Evolutionary conservation across 1,140 invertebrate species (phyloP).

Genomic region (Euschistus heros): DNA sequence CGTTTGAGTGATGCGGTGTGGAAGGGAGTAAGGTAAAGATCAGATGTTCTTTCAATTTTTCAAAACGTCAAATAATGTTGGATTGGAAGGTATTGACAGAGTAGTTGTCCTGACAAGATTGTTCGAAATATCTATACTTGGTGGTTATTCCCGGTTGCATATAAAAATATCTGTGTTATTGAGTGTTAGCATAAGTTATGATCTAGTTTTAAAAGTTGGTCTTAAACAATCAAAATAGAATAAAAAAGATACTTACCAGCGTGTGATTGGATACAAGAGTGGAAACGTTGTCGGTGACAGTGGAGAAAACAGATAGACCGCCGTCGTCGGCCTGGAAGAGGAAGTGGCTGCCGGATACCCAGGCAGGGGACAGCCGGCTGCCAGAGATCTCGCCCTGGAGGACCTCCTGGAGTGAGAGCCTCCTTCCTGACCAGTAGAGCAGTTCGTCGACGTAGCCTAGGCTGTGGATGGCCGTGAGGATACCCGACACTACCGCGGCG

Average conservation of each 20-base stretch:
- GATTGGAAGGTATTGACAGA: too few relatives aligned
- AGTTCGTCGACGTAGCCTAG: slow-evolving; percentile 79
- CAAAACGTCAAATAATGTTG: too few relatives aligned
- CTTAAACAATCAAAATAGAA: background rate
- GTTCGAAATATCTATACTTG: too few relatives aligned
- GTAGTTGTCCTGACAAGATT: too few relatives aligned
- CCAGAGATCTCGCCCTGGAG: slow-evolving; percentile 56
- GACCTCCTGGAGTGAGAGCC: slow-evolving; percentile 64
- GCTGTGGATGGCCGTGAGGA: slow-evolving; percentile 72
- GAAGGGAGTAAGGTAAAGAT: too few relatives aligned
- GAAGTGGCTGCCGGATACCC: slow-evolving; percentile 66
- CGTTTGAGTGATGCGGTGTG: too few relatives aligned
- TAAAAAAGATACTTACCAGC: slow-evolving; percentile 46
- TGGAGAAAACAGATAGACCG: slow-evolving; percentile 60
- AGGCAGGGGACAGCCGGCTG: slow-evolving; percentile 58
- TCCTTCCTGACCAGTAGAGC: slow-evolving; percentile 69
- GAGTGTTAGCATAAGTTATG: too few relatives aligned
- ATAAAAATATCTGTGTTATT: too few relatives aligned
- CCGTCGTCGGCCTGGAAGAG: slow-evolving; percentile 75
- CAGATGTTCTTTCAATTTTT: too few relatives aligned
- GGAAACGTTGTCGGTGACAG: slow-evolving; percentile 58
- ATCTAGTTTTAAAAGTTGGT: too few relatives aligned
- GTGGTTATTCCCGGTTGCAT: too few relatives aligned
- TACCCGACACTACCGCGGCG: slow-evolving; percentile 70
- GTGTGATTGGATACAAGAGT: slow-evolving; percentile 74